phyloP scores from a whole-genome alignment of 2,888 invertebrate species.

The Bugulina stolonifera region DNA sequence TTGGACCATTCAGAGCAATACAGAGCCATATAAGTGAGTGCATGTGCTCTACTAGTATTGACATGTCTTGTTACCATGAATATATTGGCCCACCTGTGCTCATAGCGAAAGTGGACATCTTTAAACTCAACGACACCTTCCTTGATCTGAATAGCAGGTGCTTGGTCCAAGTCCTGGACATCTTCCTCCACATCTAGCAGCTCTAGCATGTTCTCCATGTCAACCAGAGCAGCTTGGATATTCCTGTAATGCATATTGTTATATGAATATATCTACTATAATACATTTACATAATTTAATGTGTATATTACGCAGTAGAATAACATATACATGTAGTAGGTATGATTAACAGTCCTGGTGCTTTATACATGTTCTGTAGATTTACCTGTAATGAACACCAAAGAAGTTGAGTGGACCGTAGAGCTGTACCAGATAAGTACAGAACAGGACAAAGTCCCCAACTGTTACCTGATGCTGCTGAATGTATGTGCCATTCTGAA shows the following conservation, averaged over 20 bases:
- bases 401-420: constrained; percentile 93
- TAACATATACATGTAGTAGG: no score
- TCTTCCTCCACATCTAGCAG: constrained; percentile 77
- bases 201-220: constrained; percentile 98
- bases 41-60: no score
- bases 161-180: constrained; percentile 64
- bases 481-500: constrained; percentile 71
- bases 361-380: neutral
- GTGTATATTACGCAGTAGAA: no score
- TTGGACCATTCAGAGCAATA: no score
- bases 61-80: no score
- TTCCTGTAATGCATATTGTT: no score
- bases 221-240: constrained; percentile 89
- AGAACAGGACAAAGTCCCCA: constrained; percentile 88
- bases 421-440: constrained; percentile 79
- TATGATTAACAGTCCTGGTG: no score
- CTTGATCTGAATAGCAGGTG: constrained; percentile 64
- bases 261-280: no score
- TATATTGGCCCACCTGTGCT: constrained; percentile 57
- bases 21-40: no score
- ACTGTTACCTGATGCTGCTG: constrained; percentile 66
- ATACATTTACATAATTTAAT: no score
- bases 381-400: constrained; percentile 84
- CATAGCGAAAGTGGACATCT: constrained; percentile 81
- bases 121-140: constrained; percentile 69